phyloP scores from a whole-genome alignment of 2,888 invertebrate genomes.

The Ecliptopera silaceata region DNA sequence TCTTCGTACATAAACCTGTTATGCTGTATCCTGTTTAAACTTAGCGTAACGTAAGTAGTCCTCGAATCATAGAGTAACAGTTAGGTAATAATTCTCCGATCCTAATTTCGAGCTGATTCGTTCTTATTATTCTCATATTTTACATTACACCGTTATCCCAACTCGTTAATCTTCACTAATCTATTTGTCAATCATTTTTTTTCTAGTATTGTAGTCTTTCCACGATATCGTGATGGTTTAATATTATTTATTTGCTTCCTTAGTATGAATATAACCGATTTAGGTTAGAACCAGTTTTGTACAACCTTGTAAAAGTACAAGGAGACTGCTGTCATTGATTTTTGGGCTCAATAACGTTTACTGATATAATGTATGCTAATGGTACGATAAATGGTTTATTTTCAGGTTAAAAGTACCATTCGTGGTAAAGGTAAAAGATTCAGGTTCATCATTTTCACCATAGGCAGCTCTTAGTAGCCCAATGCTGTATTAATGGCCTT shows the following conservation, averaged over 20 bases:
- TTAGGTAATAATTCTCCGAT: no score
- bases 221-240: conserved; percentile 4
- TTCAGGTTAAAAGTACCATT: not conserved
- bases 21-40: no score
- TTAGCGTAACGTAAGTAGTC: no score
- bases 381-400: no score
- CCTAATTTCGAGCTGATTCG: no score
- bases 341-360: not conserved
- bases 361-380: no score
- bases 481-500: no score
- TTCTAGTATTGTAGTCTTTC: not conserved
- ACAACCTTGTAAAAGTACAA: conserved; percentile 9
- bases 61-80: no score
- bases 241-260: conserved; percentile 4
- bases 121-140: not conserved
- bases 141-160: not conserved
- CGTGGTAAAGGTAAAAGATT: no score
- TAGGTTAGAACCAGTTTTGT: conserved; percentile 4
- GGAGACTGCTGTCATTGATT: not conserved
- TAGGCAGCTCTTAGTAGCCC: no score
- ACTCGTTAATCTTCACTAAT: not conserved
- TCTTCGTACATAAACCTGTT: no score
- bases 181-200: not conserved
- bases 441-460: no score
- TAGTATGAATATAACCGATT: not conserved